Conservation (phyloP, 2,113 vertebrate species). For the Seriola dumerili region DNA sequence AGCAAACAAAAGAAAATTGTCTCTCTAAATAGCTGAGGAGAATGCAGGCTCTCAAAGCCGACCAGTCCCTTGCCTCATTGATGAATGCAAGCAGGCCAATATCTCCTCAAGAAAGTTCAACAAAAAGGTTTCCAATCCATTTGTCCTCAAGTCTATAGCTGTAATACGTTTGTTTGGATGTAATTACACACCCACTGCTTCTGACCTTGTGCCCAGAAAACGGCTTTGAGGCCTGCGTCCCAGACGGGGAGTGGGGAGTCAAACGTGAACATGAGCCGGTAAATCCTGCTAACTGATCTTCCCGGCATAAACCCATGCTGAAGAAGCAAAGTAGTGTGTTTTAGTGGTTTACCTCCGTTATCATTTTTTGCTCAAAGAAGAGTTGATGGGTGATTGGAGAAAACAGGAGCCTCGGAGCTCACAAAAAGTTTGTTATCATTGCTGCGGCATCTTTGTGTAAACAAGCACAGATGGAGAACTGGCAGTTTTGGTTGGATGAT, state of each 20-base stretch:
- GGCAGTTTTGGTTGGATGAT: constrained; percentile 25
- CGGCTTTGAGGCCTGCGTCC: constrained; percentile 57
- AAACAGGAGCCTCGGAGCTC: background rate
- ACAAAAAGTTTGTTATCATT: constrained; percentile 6
- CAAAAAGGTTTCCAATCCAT: constrained; percentile 58
- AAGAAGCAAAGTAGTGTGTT: constrained; percentile 15
- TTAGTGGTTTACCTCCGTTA: background rate
- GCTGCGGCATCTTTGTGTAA: background rate
- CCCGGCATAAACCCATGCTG: constrained; percentile 15
- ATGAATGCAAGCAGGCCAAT: constrained; percentile 47
- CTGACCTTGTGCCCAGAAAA: constrained; percentile 67
- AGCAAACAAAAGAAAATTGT: constrained; percentile 76
- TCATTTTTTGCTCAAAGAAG: background rate
- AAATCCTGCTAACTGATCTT: constrained; percentile 67
- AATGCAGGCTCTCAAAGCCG: constrained; percentile 41
- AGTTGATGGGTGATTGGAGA: background rate
- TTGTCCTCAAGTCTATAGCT: constrained; percentile 52
- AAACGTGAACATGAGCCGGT: constrained; percentile 62
- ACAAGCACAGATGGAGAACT: constrained; percentile 8
- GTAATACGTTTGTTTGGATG: constrained; percentile 64
- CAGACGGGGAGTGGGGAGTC: constrained; percentile 54
- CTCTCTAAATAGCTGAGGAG: constrained; percentile 61
- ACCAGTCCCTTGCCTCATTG: constrained; percentile 43
- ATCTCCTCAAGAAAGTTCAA: constrained; percentile 54
- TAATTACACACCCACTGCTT: constrained; percentile 70